phyloP scores from a whole-genome alignment of 2,888 invertebrate genomes.

The Urechis unicinctus region DNA sequence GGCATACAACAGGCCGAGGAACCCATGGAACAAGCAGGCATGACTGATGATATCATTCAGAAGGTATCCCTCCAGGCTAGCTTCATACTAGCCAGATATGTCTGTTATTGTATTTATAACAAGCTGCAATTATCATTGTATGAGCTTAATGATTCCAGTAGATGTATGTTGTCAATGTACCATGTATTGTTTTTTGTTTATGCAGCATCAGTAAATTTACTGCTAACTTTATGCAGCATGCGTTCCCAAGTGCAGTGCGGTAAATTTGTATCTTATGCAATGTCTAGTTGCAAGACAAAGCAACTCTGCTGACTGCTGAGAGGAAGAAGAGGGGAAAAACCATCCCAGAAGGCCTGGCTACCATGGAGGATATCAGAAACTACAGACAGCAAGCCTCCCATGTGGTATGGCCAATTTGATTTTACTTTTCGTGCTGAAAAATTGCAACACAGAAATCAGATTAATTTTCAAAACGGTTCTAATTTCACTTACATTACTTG shows the following conservation, averaged over 20 bases:
- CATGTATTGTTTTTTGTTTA: too few relatives aligned
- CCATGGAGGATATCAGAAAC: constrained; percentile 76
- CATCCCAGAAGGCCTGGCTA: constrained; percentile 87
- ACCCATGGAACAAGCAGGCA: constrained; percentile 78
- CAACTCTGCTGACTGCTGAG: constrained; percentile 91
- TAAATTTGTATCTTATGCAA: background rate
- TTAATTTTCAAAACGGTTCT: background rate
- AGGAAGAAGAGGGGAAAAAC: constrained; percentile 92
- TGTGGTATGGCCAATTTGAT: constrained; percentile 30
- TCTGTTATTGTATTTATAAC: background rate
- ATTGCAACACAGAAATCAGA: background rate
- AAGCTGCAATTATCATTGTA: too few relatives aligned
- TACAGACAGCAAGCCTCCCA: constrained; percentile 62
- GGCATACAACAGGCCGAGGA: constrained; percentile 67
- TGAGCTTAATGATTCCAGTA: background rate
- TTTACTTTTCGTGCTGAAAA: constrained; percentile 1
- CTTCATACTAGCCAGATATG: background rate
- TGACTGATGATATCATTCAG: constrained; percentile 87
- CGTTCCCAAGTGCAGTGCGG: background rate
- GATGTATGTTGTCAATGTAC: too few relatives aligned
- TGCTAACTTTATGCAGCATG: too few relatives aligned
- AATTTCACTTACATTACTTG: too few relatives aligned
- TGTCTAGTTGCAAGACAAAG: constrained; percentile 75
- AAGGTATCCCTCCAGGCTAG: too few relatives aligned
- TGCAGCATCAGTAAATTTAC: too few relatives aligned